Evolutionary conservation across 2,113 vertebrate genomes (phyloP).

Genomic region (Otis tarda): DNA sequence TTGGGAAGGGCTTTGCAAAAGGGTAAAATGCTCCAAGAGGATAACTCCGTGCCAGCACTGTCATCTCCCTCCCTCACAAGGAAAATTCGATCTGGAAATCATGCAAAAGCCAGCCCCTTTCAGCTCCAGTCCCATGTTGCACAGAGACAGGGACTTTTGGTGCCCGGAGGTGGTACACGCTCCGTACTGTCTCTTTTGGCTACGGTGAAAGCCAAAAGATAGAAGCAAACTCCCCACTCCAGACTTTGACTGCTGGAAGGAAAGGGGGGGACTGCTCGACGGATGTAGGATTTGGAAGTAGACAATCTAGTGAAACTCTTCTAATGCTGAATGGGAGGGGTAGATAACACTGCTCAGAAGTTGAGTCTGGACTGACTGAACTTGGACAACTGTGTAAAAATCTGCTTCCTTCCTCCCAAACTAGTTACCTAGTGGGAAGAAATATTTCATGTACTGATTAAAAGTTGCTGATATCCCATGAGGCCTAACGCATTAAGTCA

Average conservation of each 20-base stretch:
- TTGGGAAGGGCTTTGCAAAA: slow-evolving; percentile 27
- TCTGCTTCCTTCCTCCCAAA: neutral
- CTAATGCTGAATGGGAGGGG: neutral
- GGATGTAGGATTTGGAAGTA: slow-evolving; percentile 1
- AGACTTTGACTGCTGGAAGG: slow-evolving; percentile 40
- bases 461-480: neutral
- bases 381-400: neutral
- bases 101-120: neutral
- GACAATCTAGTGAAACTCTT: neutral
- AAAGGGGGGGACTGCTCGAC: neutral
- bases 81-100: slow-evolving; percentile 13
- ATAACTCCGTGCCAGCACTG: neutral
- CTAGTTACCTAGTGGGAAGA: neutral
- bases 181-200: slow-evolving; percentile 8
- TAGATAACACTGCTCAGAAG: neutral
- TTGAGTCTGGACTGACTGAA: neutral
- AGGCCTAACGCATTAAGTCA: neutral
- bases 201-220: neutral
- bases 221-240: slow-evolving; percentile 21
- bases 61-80: neutral
- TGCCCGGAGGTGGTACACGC: neutral
- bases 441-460: neutral
- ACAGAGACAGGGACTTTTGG: neutral
- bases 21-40: slow-evolving; percentile 21
- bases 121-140: neutral